A percentile compares a stretch with the other conserved stretches of the same genome.
Evolutionary conservation across 1,140 invertebrate genomes (phyloP).

Genomic region (Drosophila varians): DNA sequence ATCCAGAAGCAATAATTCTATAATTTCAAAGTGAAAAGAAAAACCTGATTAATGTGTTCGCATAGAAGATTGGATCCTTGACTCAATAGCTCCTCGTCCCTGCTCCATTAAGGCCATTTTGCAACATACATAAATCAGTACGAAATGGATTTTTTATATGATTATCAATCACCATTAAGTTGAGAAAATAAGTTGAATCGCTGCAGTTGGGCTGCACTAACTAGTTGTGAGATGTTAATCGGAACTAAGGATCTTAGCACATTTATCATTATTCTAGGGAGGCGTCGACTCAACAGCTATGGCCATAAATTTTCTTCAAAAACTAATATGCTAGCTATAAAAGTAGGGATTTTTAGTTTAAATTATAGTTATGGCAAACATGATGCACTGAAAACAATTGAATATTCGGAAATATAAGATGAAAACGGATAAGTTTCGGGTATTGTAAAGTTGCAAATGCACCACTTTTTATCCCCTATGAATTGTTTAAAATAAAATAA

Average conservation of each 20-base stretch:
- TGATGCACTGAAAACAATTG: neutral
- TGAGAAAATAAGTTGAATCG: conserved; percentile 41
- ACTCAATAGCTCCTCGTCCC: neutral
- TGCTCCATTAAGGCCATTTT: conserved; percentile 18
- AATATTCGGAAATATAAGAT: no score
- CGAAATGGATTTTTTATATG: conserved; percentile 40
- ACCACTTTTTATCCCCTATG: no score
- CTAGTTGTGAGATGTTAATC: conserved; percentile 56
- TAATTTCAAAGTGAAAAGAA: conserved; percentile 5
- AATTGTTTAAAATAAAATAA: no score
- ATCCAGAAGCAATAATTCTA: neutral
- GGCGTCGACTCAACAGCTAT: conserved; percentile 52
- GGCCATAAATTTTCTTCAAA: conserved; percentile 45
- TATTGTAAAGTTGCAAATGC: no score
- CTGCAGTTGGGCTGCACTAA: conserved; percentile 31
- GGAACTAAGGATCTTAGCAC: conserved; percentile 27
- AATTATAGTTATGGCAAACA: conserved; percentile 36
- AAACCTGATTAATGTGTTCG: conserved; percentile 10
- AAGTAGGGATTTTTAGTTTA: conserved; percentile 35
- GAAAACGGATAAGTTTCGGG: no score
- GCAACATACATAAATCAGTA: conserved; percentile 33
- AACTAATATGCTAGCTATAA: conserved; percentile 43
- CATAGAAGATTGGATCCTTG: conserved; percentile 12
- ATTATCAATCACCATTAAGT: conserved; percentile 59
- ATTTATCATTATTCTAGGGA: conserved; percentile 57